These are phyloP conservation scores for Asarcornis scutulata DNA, from an alignment of 2,113 vertebrate species.

Conservation along the genomic window DNA sequence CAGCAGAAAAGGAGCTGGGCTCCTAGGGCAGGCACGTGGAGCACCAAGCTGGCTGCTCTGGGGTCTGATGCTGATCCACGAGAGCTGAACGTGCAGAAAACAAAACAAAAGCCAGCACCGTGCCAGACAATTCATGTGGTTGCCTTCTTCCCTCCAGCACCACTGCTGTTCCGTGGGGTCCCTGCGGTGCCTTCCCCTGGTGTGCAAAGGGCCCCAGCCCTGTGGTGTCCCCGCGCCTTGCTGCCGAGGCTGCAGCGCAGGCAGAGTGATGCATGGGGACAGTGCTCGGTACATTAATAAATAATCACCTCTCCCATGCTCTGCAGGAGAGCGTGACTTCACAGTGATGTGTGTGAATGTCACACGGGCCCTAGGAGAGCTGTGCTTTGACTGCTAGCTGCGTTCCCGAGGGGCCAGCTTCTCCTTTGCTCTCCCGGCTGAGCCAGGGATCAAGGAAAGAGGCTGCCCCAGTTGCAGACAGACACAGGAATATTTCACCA, in stretches of 20 bases:
- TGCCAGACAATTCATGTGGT: background rate
- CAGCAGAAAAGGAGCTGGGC: background rate
- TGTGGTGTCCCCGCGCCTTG: background rate
- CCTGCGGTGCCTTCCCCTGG: background rate
- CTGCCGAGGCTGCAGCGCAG: slow-evolving; percentile 2
- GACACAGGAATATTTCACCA: background rate
- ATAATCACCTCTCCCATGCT: slow-evolving; percentile 44
- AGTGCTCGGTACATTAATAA: slow-evolving; percentile 34
- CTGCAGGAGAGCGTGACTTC: slow-evolving; percentile 49
- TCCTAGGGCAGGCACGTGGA: background rate
- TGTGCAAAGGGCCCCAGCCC: background rate
- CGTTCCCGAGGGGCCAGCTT: background rate
- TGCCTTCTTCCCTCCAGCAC: background rate
- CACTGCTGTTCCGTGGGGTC: background rate
- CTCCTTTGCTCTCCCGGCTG: background rate
- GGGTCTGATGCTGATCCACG: background rate
- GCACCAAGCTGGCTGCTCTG: background rate
- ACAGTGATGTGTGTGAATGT: slow-evolving; percentile 24
- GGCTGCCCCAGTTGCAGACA: background rate
- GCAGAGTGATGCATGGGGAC: slow-evolving; percentile 32
- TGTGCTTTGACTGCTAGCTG: background rate
- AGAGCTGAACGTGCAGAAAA: background rate
- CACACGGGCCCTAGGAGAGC: slow-evolving; percentile 23
- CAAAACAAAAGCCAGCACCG: background rate
- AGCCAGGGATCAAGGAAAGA: background rate